A percentile compares a stretch with the other conserved stretches of the same genome.
phyloP scores from a whole-genome alignment of 2,888 invertebrate species.

The Andrena minutula region DNA sequence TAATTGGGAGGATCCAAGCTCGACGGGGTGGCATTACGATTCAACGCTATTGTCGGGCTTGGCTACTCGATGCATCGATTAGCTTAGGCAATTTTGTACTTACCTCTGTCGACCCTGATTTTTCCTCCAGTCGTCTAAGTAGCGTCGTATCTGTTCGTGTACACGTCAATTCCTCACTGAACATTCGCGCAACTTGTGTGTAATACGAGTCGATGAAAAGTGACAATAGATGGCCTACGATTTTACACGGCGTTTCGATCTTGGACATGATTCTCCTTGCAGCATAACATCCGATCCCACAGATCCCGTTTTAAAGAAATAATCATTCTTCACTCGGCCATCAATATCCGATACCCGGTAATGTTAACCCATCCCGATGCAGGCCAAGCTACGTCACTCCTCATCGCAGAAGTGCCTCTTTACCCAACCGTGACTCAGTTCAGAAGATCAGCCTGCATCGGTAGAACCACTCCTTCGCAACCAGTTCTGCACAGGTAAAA shows the following conservation, averaged over 20 bases:
- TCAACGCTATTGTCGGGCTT: conserved; percentile 19
- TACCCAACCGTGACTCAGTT: too few species aligned
- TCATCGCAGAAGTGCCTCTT: too few species aligned
- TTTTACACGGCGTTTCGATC: conserved; percentile 55
- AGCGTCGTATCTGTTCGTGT: conserved; percentile 61
- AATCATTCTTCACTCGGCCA: too few species aligned
- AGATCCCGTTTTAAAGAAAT: too few species aligned
- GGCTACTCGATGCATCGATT: conserved; percentile 57
- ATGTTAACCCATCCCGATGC: too few species aligned
- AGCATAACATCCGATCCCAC: not conserved
- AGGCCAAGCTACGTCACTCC: too few species aligned
- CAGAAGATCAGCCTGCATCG: not conserved
- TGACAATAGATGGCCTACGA: conserved; percentile 73
- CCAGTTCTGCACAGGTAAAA: not conserved
- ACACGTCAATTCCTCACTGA: conserved; percentile 39
- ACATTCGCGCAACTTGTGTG: conserved; percentile 53
- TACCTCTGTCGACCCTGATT: conserved; percentile 72
- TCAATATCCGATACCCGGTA: too few species aligned
- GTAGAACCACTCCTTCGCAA: not conserved
- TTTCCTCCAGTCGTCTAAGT: conserved; percentile 49
- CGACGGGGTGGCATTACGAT: conserved; percentile 5
- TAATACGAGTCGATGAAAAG: conserved; percentile 68
- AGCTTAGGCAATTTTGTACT: conserved; percentile 82
- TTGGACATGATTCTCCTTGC: not conserved
- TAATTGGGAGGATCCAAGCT: conserved; percentile 20